A percentile compares a stretch with the other conserved stretches of the same genome.
Evolutionary conservation across 1,140 invertebrate genomes (phyloP).

Genomic region (Eupeodes corollae): DNA sequence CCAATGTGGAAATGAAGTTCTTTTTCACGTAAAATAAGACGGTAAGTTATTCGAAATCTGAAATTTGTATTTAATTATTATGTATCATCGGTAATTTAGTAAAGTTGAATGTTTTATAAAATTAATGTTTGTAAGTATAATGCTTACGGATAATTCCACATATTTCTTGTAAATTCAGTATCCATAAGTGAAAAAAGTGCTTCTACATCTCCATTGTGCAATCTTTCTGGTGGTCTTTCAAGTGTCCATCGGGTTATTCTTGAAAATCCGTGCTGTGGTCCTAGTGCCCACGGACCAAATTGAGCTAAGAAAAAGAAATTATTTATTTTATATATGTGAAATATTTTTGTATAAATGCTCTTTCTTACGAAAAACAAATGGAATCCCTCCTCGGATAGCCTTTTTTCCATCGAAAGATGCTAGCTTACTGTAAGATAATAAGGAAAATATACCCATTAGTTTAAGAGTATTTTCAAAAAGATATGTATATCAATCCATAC

Average conservation of each 20-base stretch:
- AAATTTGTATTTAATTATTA: constrained; percentile 10
- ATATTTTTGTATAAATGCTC: neutral
- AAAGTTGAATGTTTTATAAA: neutral
- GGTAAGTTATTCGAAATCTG: constrained; percentile 73
- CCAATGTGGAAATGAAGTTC: constrained; percentile 86
- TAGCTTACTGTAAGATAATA: constrained; percentile 65
- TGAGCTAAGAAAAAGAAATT: constrained; percentile 52
- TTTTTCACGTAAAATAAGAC: constrained; percentile 78
- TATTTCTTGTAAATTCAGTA: constrained; percentile 79
- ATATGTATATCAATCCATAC: too few relatives aligned
- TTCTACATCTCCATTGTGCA: constrained; percentile 80
- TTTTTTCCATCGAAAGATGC: constrained; percentile 91
- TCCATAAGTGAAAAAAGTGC: constrained; percentile 85
- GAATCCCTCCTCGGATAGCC: constrained; percentile 87
- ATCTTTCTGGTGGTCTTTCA: constrained; percentile 72
- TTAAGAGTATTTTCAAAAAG: too few relatives aligned
- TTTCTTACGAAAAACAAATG: constrained; percentile 91
- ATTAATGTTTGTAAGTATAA: neutral
- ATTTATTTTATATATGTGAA: constrained; percentile 4
- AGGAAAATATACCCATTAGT: too few relatives aligned
- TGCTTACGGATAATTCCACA: constrained; percentile 85
- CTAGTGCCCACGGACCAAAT: constrained; percentile 86
- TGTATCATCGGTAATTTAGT: too few relatives aligned
- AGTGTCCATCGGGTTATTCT: constrained; percentile 81
- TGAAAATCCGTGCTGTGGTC: constrained; percentile 90